Conservation (phyloP, 2,113 vertebrate species). For the Pogona vitticeps region DNA sequence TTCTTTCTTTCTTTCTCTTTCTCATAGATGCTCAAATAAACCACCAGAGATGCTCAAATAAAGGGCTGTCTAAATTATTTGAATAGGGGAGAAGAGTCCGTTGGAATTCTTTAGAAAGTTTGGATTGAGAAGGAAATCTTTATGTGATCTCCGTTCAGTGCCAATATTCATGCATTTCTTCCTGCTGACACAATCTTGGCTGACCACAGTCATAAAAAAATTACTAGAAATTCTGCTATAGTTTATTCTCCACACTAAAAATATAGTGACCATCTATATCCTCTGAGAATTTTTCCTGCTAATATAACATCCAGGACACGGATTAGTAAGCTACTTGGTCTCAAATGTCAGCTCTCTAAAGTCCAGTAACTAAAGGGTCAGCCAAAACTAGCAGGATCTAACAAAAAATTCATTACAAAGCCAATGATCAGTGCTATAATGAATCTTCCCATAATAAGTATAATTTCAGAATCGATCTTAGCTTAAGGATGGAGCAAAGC, state of each 20-base stretch:
- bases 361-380: not conserved
- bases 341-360: not conserved
- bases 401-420: conserved; percentile 8
- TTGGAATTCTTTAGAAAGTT: not conserved
- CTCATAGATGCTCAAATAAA: not conserved
- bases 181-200: not conserved
- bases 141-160: not conserved
- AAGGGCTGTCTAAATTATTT: not conserved
- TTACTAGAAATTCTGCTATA: conserved; percentile 11
- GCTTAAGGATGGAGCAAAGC: not conserved
- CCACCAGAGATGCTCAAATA: not conserved
- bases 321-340: not conserved
- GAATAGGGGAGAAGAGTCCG: not conserved
- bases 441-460: not conserved
- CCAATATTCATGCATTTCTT: not conserved
- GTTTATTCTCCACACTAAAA: not conserved
- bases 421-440: not conserved
- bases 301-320: accelerated
- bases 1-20: too few species aligned
- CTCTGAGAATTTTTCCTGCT: conserved; percentile 10
- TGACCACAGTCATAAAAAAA: accelerated
- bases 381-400: not conserved
- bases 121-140: not conserved
- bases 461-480: not conserved
- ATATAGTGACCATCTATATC: not conserved